These are phyloP conservation scores for Ophion slaviceki DNA, from an alignment of 2,888 invertebrate species.

Conservation along the genomic window DNA sequence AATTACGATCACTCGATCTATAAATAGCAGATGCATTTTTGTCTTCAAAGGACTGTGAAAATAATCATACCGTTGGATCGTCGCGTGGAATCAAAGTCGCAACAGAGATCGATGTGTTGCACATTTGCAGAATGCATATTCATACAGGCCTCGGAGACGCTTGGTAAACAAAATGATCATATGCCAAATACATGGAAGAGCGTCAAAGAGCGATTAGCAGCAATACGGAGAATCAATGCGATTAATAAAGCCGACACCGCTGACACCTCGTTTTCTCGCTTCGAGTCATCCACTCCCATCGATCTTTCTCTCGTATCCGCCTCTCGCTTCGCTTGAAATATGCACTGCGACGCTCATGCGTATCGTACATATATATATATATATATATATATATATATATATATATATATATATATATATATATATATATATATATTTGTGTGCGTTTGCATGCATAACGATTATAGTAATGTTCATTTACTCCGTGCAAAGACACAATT, in stretches of 20 bases:
- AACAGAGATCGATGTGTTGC: neutral
- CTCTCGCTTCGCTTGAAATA: constrained; percentile 28
- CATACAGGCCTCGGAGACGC: neutral
- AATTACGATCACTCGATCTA: neutral
- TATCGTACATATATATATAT: neutral
- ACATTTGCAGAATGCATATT: neutral
- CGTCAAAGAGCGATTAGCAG: constrained; percentile 16
- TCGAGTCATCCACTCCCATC: constrained; percentile 31
- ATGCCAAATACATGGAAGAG: neutral
- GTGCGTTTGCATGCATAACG: neutral
- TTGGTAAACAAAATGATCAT: constrained; percentile 1
- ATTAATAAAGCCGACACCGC: constrained; percentile 50
- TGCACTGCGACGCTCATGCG: neutral
- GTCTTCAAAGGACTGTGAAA: neutral
- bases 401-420: neutral
- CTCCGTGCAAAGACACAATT: constrained; percentile 4
- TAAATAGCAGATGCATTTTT: neutral
- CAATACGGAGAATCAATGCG: constrained; percentile 54
- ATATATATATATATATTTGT: neutral
- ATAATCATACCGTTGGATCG: neutral
- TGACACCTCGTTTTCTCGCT: constrained; percentile 58
- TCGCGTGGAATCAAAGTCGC: neutral
- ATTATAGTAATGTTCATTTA: constrained; percentile 2
- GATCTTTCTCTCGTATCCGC: constrained; percentile 50
- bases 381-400: neutral